Conservation (phyloP, 2,888 invertebrate genomes). For the Melanostoma scalare region DNA sequence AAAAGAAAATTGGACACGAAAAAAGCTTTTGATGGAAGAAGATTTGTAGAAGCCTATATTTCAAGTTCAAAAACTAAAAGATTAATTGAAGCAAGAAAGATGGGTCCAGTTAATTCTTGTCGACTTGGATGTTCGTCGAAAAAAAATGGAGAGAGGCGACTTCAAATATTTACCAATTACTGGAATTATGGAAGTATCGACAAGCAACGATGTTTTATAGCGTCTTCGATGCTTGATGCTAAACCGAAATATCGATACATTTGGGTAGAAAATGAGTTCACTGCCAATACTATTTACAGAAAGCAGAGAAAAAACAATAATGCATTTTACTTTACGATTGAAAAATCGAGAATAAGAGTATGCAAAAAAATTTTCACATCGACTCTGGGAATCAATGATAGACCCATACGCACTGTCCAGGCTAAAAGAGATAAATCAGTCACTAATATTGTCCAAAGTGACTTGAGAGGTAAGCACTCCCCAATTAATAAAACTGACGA, state of each 20-base stretch:
- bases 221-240: conserved; percentile 17
- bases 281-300: too few species aligned
- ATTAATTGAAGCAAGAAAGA: conserved; percentile 16
- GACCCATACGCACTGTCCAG: conserved; percentile 24
- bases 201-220: conserved; percentile 35
- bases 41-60: conserved; percentile 24
- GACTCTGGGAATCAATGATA: conserved; percentile 43
- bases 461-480: conserved; percentile 32
- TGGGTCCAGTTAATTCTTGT: conserved; percentile 32
- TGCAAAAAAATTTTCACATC: conserved; percentile 34
- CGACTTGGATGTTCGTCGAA: conserved; percentile 26
- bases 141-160: conserved; percentile 16
- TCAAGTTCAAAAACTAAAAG: conserved; percentile 17
- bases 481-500: conserved; percentile 25
- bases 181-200: conserved; percentile 35
- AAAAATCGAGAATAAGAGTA: too few species aligned
- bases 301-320: conserved; percentile 28
- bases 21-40: conserved; percentile 11
- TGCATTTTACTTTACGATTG: conserved; percentile 23
- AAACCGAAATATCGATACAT: conserved; percentile 35
- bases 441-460: conserved; percentile 9
- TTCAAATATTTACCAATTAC: conserved; percentile 25
- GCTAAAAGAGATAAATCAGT: conserved; percentile 31
- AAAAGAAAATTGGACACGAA: conserved; percentile 22
- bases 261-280: conserved; percentile 18